phyloP scores from a whole-genome alignment of 1,140 invertebrate species.

The Drosophila pectinifera region DNA sequence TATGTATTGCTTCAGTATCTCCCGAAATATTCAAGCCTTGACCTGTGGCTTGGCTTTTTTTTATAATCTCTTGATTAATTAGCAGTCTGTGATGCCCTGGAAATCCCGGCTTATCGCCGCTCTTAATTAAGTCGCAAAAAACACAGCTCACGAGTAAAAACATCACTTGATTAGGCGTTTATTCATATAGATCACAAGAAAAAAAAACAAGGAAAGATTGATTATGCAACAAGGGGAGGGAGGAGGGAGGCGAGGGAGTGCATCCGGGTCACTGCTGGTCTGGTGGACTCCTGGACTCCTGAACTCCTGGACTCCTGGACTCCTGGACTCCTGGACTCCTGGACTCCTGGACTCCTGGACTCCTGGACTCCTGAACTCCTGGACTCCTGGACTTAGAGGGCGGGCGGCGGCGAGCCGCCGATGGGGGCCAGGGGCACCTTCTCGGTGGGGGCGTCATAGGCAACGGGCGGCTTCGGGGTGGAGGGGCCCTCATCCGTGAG shows the following conservation, averaged over 20 bases:
- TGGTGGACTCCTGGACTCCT: neutral
- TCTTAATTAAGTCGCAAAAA: constrained; percentile 14
- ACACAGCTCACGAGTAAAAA: constrained; percentile 30
- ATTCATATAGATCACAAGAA: constrained; percentile 37
- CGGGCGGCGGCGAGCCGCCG: constrained; percentile 32
- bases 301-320: neutral
- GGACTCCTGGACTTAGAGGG: constrained; percentile 10
- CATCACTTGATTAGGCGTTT: constrained; percentile 26
- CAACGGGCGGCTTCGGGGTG: constrained; percentile 9
- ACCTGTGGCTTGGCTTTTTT: neutral
- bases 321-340: neutral
- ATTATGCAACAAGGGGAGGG: constrained; percentile 27
- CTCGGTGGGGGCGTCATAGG: constrained; percentile 64
- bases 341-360: neutral
- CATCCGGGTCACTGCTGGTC: too few relatives aligned
- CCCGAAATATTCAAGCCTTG: neutral
- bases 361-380: neutral
- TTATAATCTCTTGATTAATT: constrained; percentile 22
- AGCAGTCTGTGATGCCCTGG: constrained; percentile 17
- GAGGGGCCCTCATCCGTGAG: constrained; percentile 64
- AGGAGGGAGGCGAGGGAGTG: neutral
- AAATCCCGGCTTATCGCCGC: constrained; percentile 12
- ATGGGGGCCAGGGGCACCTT: constrained; percentile 73
- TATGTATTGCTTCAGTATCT: too few relatives aligned
- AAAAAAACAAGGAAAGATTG: constrained; percentile 33